Evolutionary conservation across 2,113 vertebrate species (phyloP).

Genomic region (Pelodiscus sinensis): DNA sequence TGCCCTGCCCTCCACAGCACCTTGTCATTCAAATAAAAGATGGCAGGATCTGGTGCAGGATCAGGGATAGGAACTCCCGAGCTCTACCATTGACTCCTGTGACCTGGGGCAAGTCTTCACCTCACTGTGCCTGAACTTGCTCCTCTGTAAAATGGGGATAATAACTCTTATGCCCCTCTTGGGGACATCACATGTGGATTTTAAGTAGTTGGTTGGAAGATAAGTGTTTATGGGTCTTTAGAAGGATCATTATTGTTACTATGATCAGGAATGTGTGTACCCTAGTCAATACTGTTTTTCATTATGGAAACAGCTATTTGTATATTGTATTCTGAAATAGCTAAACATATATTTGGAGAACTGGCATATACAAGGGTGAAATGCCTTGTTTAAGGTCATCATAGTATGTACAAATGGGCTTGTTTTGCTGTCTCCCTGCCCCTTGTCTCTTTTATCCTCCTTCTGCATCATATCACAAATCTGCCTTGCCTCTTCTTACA

Average conservation of each 20-base stretch:
- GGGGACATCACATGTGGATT: neutral
- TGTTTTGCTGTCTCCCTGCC: rapidly evolving
- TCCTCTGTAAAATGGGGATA: neutral
- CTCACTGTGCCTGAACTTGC: rapidly evolving
- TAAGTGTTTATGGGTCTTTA: neutral
- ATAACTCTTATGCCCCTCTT: neutral
- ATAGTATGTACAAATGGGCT: neutral
- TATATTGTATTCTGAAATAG: neutral
- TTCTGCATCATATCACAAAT: neutral
- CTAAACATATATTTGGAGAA: neutral
- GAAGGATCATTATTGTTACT: neutral
- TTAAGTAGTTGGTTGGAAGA: neutral
- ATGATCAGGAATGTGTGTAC: neutral
- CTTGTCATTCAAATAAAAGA: neutral
- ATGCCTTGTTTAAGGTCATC: rapidly evolving
- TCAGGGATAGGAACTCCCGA: neutral
- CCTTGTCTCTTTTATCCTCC: neutral
- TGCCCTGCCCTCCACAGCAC: rapidly evolving
- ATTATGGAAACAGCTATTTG: neutral
- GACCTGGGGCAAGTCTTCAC: neutral
- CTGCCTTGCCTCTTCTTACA: neutral
- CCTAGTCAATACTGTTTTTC: neutral
- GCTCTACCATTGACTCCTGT: neutral
- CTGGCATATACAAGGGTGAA: neutral
- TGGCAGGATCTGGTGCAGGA: neutral